Conservation (phyloP, 2,113 vertebrate genomes). For the Pionites leucogaster region DNA sequence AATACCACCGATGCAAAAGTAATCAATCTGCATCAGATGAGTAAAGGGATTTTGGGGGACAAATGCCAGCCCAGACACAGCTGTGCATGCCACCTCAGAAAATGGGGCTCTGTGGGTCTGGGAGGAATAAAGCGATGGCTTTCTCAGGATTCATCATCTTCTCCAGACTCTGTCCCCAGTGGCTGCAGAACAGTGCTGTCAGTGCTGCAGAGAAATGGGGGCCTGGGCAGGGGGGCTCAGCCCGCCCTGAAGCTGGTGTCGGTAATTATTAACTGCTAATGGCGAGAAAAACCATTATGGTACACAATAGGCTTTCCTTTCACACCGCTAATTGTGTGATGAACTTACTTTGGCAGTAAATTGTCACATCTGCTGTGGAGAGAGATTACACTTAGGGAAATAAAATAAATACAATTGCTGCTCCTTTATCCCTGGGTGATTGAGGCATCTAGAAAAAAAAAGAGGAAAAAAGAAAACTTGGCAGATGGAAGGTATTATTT, state of each 20-base stretch:
- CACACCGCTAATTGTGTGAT: conserved; percentile 76
- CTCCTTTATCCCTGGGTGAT: conserved; percentile 35
- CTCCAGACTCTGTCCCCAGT: neutral
- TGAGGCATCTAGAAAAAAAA: neutral
- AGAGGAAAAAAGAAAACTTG: neutral
- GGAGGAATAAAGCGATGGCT: neutral
- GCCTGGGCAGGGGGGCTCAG: neutral
- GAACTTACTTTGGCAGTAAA: conserved; percentile 73
- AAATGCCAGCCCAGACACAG: neutral
- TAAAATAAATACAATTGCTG: conserved; percentile 66
- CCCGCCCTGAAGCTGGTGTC: conserved; percentile 9
- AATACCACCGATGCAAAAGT: neutral
- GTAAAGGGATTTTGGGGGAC: neutral
- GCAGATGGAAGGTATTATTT: neutral
- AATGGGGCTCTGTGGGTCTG: neutral
- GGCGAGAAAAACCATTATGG: conserved; percentile 69
- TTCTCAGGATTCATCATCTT: neutral
- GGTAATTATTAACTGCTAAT: conserved; percentile 78
- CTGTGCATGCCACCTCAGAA: accelerated
- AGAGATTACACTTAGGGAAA: conserved; percentile 70
- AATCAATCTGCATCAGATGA: neutral
- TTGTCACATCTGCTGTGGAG: conserved; percentile 74
- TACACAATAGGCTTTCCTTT: conserved; percentile 75
- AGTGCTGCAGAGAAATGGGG: neutral
- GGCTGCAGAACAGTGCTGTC: neutral